Percentiles rank a stretch among this genome's conserved stretches.
phyloP scores from a whole-genome alignment of 2,888 invertebrate species.

The Ellobium chinense region DNA sequence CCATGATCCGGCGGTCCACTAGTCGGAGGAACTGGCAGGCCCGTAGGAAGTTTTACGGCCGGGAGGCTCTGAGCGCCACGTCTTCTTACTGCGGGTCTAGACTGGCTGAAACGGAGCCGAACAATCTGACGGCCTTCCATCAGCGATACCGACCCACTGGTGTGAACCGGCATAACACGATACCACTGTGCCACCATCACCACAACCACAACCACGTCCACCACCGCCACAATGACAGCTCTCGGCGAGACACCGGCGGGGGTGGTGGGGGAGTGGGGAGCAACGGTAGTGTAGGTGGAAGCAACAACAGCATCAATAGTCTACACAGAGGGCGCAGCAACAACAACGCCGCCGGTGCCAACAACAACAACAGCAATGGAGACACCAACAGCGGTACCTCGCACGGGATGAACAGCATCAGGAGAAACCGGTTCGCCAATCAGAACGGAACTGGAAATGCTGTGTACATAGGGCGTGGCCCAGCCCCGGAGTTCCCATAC shows the following conservation, averaged over 20 bases:
- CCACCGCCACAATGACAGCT: not conserved
- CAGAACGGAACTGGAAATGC: constrained; percentile 23
- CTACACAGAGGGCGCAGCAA: not conserved
- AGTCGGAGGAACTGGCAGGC: constrained; percentile 56
- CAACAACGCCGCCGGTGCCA: constrained; percentile 6
- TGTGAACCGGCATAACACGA: constrained; percentile 47
- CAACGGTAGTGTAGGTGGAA: constrained; percentile 1
- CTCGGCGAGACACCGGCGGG: not conserved
- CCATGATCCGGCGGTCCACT: constrained; percentile 70
- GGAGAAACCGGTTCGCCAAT: not conserved
- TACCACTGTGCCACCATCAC: constrained; percentile 46
- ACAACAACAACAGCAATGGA: not conserved
- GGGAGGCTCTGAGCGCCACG: constrained; percentile 6
- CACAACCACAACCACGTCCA: not conserved
- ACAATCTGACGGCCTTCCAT: not conserved
- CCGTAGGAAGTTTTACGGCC: constrained; percentile 24
- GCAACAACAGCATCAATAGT: not conserved
- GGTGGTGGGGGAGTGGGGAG: not conserved
- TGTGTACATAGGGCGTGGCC: not conserved
- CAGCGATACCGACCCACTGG: constrained; percentile 6
- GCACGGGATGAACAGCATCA: not conserved
- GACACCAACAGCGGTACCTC: not conserved
- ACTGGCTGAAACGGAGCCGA: not conserved
- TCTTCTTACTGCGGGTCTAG: not conserved
- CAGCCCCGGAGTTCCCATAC: constrained; percentile 12